Base-by-base conservation (phyloP, 2,113 vertebrate genomes). In the Gambusia affinis region DNA sequence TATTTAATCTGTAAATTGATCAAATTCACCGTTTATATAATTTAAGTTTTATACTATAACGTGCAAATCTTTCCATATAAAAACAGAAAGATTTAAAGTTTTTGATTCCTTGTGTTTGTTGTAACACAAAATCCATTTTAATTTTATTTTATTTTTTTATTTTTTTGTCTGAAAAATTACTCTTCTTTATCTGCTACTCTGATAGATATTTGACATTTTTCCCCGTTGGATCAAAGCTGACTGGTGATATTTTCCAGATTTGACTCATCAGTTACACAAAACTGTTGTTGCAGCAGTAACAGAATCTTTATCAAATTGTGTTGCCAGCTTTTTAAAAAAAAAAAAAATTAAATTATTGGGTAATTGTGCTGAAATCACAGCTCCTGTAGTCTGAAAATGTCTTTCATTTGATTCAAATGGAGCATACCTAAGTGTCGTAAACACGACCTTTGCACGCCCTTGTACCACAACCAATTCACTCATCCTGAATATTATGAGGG, bases 301-400 rank as follows among this genome's bases (percentile, higher is more conserved):
- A 31, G 31, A 29, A 67, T 37, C 68, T 71, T 72, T 80, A 70
- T 75, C 51, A 70, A 75, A 86, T 79, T 67, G 78, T 30, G 15
- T 39, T 78, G 64, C 60, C 31, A 19, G 33, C 69, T 22, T 72
- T 72, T 83, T 14, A 35, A 35, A 35, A 35, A 35, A 35, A 8
- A 35, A 35, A 35, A 35, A 8, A 10, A 35, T 60, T 60, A 39
- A 39, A 64, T 77, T 77, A 82, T 86, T 79, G 65, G 64, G 19
- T 47, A 19, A 47, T 19, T 17, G 44, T 82, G 77, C 75, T 60
- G 62, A 70, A 62, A 54, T 24, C 37, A 44, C 69, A 76, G 60
- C 60, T 73, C 67, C 61, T 75, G 3, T 12, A 35, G n/a, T 62
- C 47, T 8, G 35, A 75, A 24, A 81, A 70, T 22, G 54, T 8